Evolutionary conservation across 2,888 invertebrate species (phyloP).

Genomic region (Stegophylla sp.): DNA sequence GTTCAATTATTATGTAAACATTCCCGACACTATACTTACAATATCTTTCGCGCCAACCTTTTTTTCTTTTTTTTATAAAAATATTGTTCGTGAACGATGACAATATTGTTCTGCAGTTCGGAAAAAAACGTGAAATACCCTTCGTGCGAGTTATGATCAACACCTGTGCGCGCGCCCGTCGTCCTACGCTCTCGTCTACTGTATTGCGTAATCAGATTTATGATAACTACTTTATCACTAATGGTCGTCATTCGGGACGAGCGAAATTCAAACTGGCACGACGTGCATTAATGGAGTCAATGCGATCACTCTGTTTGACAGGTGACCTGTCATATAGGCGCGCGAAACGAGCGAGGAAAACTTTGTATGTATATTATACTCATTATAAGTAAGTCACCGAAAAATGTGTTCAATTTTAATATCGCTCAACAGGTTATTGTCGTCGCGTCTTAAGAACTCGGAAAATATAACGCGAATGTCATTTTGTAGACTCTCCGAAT

Average conservation of each 20-base stretch:
- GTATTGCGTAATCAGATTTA: slow-evolving; percentile 18
- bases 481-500: no score
- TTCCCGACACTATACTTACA: no score
- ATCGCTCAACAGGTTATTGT: no score
- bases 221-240: slow-evolving; percentile 12
- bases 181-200: no score
- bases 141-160: slow-evolving; percentile 1
- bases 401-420: no score
- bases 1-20: slow-evolving; percentile 38
- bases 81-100: slow-evolving; percentile 2
- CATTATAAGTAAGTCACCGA: no score
- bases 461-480: no score
- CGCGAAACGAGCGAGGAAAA: neutral
- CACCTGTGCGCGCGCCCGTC: no score
- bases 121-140: slow-evolving; percentile 28
- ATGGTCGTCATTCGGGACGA: neutral
- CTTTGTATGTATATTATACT: neutral
- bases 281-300: slow-evolving; percentile 17
- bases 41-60: neutral
- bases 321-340: no score
- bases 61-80: no score
- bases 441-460: no score
- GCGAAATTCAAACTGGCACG: slow-evolving; percentile 16
- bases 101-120: neutral
- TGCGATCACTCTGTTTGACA: neutral